phyloP scores from a whole-genome alignment of 2,888 invertebrate species.

The Yponomeuta plumbellus region DNA sequence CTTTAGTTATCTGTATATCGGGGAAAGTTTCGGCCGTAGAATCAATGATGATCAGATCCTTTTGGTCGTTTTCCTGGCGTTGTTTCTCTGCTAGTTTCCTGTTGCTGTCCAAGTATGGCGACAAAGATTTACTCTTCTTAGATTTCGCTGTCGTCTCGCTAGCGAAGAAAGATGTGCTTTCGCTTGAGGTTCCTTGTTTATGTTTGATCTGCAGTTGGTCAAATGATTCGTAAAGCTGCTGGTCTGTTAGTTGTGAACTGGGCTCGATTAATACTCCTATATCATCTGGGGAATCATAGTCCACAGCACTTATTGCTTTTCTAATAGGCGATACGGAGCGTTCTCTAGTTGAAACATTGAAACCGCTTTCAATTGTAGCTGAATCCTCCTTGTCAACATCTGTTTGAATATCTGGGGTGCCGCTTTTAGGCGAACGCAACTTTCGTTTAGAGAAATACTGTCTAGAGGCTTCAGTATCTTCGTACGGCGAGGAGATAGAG shows the following conservation, averaged over 20 bases:
- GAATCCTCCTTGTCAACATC: constrained; percentile 24
- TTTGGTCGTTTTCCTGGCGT: constrained; percentile 41
- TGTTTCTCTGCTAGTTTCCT: constrained; percentile 43
- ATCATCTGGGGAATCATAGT: constrained; percentile 9
- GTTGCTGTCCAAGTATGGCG: constrained; percentile 41
- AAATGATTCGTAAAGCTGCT: background rate
- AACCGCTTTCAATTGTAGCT: constrained; percentile 29
- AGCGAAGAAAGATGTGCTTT: constrained; percentile 27
- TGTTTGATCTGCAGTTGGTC: constrained; percentile 14
- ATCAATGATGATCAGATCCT: constrained; percentile 66
- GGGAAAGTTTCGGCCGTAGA: constrained; percentile 65
- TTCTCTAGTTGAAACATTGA: background rate
- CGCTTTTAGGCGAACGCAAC: constrained; percentile 44
- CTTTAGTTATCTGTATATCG: constrained; percentile 64
- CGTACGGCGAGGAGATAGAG: constrained; percentile 58
- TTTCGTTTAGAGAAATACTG: constrained; percentile 46
- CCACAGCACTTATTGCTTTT: background rate
- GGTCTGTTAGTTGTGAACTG: background rate
- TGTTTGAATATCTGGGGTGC: constrained; percentile 43
- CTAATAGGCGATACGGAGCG: constrained; percentile 9
- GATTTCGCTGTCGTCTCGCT: constrained; percentile 41
- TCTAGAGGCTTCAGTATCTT: constrained; percentile 44
- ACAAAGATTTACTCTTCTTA: constrained; percentile 53
- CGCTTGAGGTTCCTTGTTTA: constrained; percentile 24
- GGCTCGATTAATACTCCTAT: constrained; percentile 1